Base-by-base conservation (phyloP, 1,140 invertebrate species). In the Papilio polyxenes region DNA sequence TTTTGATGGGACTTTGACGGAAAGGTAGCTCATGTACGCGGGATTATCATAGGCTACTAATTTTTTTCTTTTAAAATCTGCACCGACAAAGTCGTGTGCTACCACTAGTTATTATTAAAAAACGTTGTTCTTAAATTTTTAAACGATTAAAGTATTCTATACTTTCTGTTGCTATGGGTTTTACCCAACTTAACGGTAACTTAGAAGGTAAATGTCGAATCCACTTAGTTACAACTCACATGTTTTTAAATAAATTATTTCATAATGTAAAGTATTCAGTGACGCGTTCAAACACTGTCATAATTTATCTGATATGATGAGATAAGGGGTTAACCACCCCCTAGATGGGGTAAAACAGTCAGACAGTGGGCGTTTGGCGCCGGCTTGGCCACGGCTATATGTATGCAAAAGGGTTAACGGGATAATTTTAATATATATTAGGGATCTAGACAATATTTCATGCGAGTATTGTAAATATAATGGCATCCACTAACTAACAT, bases 251-350 rank as follows among this genome's bases (percentile, higher is more conserved):
- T 11, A 65, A 65, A 23, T 65, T 5, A 65, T 65, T 65, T 65
- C 10, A 13, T 17, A 31, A 31, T 13, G 23, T 37, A 23, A 65
- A 65, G 20, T 31, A 4, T 65, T 65, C 62, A 65, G 23, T 31
- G 62, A 65, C 5, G 9, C 3, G 10, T 31, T 65, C 62, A 65
- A 65, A 31, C 11, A 31, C 11, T 13, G 10, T 65, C 23, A 65
- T 65, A 65, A 65, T 65, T 65, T 65, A 65, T 65, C 10, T 65
- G 56, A 65, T 65, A 13, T 20, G 62, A 31, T 59, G 15, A 44
- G 7, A n/a, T 5, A 31, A 20, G 11, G 23, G 62, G 20, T 37
- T 13, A 65, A 31, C 62, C 62, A 65, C 23, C 62, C 62, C 17
- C 23, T 20, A 9, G 31, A 65, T 59, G n/a, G 62, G 62, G 62